phyloP scores from a whole-genome alignment of 2,797 vertebrate species.

The Cryptoprocta ferox region DNA sequence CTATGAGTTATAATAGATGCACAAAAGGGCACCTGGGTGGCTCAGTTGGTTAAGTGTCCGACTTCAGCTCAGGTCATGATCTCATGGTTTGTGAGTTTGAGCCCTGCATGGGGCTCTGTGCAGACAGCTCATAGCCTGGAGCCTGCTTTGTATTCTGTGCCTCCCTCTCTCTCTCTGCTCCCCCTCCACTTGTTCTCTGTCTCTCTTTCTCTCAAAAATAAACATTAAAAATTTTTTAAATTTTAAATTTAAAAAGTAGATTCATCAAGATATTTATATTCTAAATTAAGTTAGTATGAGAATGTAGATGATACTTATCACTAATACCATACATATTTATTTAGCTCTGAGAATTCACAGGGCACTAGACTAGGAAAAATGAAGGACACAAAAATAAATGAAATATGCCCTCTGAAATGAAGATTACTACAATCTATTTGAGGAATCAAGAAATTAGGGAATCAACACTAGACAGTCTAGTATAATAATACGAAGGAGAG shows the following conservation, averaged over 20 bases:
- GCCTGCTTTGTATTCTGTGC: too few species aligned
- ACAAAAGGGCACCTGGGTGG: not conserved
- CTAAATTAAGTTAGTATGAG: not conserved
- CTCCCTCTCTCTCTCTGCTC: too few species aligned
- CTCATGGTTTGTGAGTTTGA: too few species aligned
- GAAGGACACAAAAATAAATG: not conserved
- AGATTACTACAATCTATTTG: not conserved
- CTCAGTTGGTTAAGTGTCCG: too few species aligned
- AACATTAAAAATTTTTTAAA: too few species aligned
- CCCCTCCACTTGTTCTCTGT: too few species aligned
- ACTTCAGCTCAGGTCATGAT: too few species aligned
- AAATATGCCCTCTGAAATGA: not conserved
- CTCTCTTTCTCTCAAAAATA: too few species aligned
- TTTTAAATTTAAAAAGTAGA: too few species aligned
- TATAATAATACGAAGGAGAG: not conserved
- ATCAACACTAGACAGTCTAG: not conserved
- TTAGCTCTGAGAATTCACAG: not conserved
- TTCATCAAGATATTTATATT: not conserved
- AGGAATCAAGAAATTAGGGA: not conserved
- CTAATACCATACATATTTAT: not conserved
- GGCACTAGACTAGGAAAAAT: not conserved
- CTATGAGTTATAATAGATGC: not conserved
- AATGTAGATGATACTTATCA: not conserved
- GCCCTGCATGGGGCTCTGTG: too few species aligned
- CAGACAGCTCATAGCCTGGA: too few species aligned